Evolutionary conservation across 2,797 vertebrate species (phyloP).

Genomic region (Anabas testudineus): DNA sequence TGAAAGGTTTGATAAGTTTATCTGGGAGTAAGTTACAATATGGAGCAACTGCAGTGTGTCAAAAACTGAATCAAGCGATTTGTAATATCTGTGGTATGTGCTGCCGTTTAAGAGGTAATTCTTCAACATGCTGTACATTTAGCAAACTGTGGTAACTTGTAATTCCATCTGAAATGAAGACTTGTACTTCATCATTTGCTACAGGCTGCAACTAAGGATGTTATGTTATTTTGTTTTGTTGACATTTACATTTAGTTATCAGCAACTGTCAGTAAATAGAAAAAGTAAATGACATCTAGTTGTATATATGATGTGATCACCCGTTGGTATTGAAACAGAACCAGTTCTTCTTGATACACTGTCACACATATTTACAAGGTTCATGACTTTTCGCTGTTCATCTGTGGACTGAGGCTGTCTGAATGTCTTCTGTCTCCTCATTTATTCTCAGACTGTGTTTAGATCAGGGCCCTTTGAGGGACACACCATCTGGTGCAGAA

Average conservation of each 20-base stretch:
- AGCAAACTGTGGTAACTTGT: conserved; percentile 26
- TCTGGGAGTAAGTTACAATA: neutral
- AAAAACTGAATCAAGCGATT: conserved; percentile 18
- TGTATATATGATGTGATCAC: no score
- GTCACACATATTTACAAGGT: neutral
- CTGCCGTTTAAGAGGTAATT: conserved; percentile 27
- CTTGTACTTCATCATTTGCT: neutral
- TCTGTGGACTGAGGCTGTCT: neutral
- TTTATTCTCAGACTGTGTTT: neutral
- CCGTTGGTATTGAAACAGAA: no score
- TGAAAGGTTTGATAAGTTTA: conserved; percentile 14
- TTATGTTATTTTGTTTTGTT: no score
- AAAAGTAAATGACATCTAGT: no score
- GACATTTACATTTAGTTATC: no score
- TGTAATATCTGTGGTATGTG: conserved; percentile 13
- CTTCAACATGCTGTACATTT: conserved; percentile 20
- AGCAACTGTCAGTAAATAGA: no score
- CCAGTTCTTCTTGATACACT: no score
- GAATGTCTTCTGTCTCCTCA: neutral
- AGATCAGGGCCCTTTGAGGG: neutral
- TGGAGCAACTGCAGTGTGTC: conserved; percentile 8
- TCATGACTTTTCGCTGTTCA: neutral
- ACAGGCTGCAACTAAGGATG: neutral
- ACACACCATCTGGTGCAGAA: neutral
- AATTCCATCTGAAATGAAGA: conserved; percentile 3